Conservation (phyloP, 2,797 vertebrate genomes). For the Taeniopygia guttata region DNA sequence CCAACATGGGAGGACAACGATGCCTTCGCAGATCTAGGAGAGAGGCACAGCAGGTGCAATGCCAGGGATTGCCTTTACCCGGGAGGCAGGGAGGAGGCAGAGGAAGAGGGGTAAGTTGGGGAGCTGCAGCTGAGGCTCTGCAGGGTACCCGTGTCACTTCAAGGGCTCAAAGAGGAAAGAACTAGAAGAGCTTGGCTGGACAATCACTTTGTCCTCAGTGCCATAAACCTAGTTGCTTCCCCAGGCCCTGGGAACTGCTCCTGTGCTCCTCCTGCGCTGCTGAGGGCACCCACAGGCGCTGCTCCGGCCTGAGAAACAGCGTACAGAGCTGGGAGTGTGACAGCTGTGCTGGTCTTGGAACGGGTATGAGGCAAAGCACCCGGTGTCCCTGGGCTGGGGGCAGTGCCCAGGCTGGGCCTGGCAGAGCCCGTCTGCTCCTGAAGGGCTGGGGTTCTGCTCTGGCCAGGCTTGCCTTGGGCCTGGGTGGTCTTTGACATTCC, state of each 20-base stretch:
- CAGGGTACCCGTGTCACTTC: neutral
- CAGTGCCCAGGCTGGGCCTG: neutral
- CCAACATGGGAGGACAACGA: neutral
- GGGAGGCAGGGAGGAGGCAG: neutral
- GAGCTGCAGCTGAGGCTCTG: neutral
- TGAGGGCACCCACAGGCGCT: neutral
- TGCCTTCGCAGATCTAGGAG: accelerated
- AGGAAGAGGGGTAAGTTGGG: neutral
- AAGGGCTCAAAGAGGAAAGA: neutral
- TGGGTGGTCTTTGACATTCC: neutral
- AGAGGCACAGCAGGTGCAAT: neutral
- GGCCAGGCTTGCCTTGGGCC: neutral
- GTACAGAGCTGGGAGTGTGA: neutral
- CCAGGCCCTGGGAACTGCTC: neutral
- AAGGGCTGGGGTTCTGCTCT: neutral
- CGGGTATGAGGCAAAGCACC: neutral
- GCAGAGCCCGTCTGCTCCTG: neutral
- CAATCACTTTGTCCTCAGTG: neutral
- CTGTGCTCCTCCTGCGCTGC: neutral
- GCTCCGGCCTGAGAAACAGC: neutral
- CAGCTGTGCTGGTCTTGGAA: neutral
- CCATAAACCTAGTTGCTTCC: neutral
- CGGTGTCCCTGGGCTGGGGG: neutral
- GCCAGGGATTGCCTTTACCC: neutral
- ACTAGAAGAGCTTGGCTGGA: accelerated